A percentile compares a stretch with the other conserved stretches of the same genome.
Evolutionary conservation across 2,888 invertebrate species (phyloP).

Genomic region (Drosophila putrida): DNA sequence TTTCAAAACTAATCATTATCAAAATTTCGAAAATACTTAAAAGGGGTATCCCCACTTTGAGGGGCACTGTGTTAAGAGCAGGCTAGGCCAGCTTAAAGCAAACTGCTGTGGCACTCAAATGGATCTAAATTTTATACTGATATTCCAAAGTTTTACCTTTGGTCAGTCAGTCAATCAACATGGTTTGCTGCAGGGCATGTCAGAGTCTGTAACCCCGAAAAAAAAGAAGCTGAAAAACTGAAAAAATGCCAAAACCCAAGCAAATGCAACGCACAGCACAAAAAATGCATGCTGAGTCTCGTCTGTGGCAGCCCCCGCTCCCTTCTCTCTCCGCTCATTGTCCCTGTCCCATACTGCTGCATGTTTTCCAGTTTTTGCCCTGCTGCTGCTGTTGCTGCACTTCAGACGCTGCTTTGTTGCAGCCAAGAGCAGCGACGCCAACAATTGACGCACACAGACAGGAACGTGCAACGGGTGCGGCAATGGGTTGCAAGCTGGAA

Average conservation of each 20-base stretch:
- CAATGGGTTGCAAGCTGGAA: slow-evolving; percentile 25
- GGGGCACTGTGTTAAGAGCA: slow-evolving; percentile 1
- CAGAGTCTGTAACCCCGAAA: slow-evolving; percentile 29
- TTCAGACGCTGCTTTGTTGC: slow-evolving; percentile 77
- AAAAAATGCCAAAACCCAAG: slow-evolving; percentile 21
- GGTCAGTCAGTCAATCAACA: slow-evolving; percentile 27
- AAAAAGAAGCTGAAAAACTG: slow-evolving; percentile 12
- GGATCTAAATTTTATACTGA: neutral
- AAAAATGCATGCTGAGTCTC: slow-evolving; percentile 70
- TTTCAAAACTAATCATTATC: too few relatives aligned
- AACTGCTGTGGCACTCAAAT: slow-evolving; percentile 12
- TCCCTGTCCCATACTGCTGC: slow-evolving; percentile 10
- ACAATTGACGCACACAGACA: slow-evolving; percentile 76
- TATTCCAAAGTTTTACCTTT: neutral
- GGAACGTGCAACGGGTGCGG: slow-evolving; percentile 39
- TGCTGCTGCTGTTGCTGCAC: slow-evolving; percentile 66
- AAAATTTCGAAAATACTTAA: too few relatives aligned
- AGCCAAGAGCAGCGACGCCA: slow-evolving; percentile 63
- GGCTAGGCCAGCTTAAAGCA: slow-evolving; percentile 18
- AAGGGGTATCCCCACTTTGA: too few relatives aligned
- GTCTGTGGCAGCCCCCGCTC: slow-evolving; percentile 14
- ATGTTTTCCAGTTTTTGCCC: slow-evolving; percentile 58
- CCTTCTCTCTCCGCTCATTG: neutral
- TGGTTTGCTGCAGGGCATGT: slow-evolving; percentile 28
- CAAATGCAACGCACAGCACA: slow-evolving; percentile 33